Percentiles rank a stretch among this genome's conserved stretches.
Evolutionary conservation across 2,888 invertebrate species (phyloP).

Genomic region (Habroteleia sp.): DNA sequence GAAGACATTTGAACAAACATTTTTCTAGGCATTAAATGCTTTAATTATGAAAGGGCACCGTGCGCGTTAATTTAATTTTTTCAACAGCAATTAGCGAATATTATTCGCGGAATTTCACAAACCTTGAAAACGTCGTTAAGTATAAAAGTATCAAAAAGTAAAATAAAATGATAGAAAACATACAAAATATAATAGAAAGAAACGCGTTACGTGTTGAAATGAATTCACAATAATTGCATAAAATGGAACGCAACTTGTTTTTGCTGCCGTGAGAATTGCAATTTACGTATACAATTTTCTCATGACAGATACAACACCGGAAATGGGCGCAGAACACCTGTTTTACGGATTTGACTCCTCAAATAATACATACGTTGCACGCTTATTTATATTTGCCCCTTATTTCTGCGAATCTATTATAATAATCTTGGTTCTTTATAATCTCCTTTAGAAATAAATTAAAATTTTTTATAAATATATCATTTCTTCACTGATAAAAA

Average conservation of each 20-base stretch:
- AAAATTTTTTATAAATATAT: too few relatives aligned
- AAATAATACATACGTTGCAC: neutral
- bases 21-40: too few relatives aligned
- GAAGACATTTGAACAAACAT: too few relatives aligned
- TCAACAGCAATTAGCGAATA: slow-evolving; percentile 17
- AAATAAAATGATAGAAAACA: slow-evolving; percentile 2
- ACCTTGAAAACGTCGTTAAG: slow-evolving; percentile 2
- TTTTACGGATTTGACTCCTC: slow-evolving; percentile 10
- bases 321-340: slow-evolving; percentile 41
- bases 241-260: slow-evolving; percentile 31
- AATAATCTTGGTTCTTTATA: too few relatives aligned
- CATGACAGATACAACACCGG: slow-evolving; percentile 35
- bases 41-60: slow-evolving; percentile 2
- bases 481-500: too few relatives aligned
- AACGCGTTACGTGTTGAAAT: slow-evolving; percentile 38
- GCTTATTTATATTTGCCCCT: too few relatives aligned
- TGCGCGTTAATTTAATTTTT: slow-evolving; percentile 8
- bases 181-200: slow-evolving; percentile 22
- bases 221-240: slow-evolving; percentile 44
- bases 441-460: too few relatives aligned
- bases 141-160: slow-evolving; percentile 11
- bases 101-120: slow-evolving; percentile 22
- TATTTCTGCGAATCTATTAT: too few relatives aligned
- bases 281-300: slow-evolving; percentile 43
- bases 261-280: slow-evolving; percentile 46